A percentile compares a stretch with the other conserved stretches of the same genome.
phyloP scores from a whole-genome alignment of 92 coral and sea anemone genomes.

The Palythoa heliodiscus region DNA sequence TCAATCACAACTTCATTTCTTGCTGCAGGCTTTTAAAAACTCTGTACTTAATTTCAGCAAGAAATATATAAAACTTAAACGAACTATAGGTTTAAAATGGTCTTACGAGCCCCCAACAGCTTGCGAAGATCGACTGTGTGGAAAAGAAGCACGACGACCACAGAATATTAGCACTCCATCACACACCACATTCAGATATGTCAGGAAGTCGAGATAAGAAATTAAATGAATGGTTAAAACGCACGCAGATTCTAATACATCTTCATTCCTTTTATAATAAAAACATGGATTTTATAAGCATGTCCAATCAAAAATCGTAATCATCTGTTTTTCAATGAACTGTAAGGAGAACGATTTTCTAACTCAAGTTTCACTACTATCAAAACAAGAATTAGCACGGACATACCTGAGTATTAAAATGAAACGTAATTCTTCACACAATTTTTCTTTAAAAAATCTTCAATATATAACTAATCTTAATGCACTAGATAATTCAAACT shows the following conservation, averaged over 20 bases:
- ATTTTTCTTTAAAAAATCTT: neutral
- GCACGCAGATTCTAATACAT: neutral
- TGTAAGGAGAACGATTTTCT: neutral
- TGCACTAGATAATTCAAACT: neutral
- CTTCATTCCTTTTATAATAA: neutral
- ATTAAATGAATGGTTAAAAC: conserved; percentile 3
- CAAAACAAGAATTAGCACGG: neutral
- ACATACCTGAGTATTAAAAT: conserved; percentile 24
- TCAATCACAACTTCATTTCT: neutral
- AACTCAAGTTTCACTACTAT: neutral
- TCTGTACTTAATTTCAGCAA: neutral
- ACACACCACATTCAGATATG: conserved; percentile 2
- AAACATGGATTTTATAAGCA: neutral
- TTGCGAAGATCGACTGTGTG: neutral
- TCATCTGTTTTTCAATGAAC: neutral
- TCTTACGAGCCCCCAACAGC: neutral
- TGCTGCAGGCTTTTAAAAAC: neutral
- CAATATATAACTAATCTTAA: neutral
- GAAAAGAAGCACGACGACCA: neutral
- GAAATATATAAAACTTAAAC: neutral
- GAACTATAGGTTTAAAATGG: neutral
- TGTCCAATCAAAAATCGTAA: neutral
- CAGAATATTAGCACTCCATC: neutral
- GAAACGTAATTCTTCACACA: conserved; percentile 15
- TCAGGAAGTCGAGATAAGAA: conserved; percentile 4